Evolutionary conservation across 2,113 vertebrate genomes (phyloP).

Genomic region (Peromyscus californicus): DNA sequence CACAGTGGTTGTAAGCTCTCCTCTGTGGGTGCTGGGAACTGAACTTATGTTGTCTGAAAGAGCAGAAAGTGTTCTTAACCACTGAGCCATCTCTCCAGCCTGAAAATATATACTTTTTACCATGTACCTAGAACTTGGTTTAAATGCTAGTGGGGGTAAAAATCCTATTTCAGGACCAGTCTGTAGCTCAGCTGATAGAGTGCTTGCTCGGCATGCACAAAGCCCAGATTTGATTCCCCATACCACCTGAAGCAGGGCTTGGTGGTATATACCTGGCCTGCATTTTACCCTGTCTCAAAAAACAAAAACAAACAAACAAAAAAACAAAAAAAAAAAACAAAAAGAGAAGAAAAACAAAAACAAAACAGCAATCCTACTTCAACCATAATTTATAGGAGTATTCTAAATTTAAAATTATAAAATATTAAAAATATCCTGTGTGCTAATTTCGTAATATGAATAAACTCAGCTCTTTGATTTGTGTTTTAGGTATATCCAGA

Average conservation of each 20-base stretch:
- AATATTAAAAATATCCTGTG: constrained; percentile 20
- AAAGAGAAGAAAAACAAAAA: background rate
- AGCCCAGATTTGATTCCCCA: background rate
- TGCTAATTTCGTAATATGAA: constrained; percentile 21
- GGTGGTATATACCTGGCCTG: background rate
- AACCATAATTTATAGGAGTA: constrained; percentile 21
- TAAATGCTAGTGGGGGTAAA: constrained; percentile 23
- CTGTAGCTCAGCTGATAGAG: background rate
- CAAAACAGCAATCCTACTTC: constrained; percentile 34
- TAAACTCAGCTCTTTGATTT: constrained; percentile 54
- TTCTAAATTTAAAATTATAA: constrained; percentile 50
- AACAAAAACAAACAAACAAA: background rate
- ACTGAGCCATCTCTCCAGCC: background rate
- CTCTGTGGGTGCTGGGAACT: background rate
- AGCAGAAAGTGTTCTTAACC: background rate
- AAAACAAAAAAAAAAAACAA: no score
- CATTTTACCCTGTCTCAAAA: background rate
- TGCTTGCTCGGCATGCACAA: background rate
- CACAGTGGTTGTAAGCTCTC: no score
- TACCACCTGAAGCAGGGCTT: background rate
- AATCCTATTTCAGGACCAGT: background rate
- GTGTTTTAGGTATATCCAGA: constrained; percentile 94
- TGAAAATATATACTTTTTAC: no score
- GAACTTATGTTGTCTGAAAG: background rate
- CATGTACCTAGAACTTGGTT: no score